Conservation (phyloP, 2,888 invertebrate genomes). For the Omphaloscelis lunosa region DNA sequence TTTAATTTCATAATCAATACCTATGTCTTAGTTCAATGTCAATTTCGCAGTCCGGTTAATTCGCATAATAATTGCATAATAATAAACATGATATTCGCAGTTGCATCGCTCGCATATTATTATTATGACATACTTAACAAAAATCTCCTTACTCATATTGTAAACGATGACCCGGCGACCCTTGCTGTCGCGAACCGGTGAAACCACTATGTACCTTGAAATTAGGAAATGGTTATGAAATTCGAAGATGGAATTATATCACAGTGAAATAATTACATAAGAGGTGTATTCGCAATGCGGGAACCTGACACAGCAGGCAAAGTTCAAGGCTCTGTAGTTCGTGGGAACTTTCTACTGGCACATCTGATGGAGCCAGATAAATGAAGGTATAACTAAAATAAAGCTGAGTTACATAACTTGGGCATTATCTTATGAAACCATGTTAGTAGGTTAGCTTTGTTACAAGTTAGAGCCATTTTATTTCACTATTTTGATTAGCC, state of each 20-base stretch:
- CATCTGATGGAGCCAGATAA: conserved; percentile 42
- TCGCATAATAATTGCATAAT: conserved; percentile 36
- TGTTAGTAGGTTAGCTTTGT: conserved; percentile 72
- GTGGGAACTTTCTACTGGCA: conserved; percentile 73
- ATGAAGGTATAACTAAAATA: conserved; percentile 55
- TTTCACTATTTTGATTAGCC: conserved; percentile 45
- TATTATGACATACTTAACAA: conserved; percentile 63
- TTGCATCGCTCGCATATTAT: conserved; percentile 57
- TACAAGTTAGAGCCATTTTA: conserved; percentile 55
- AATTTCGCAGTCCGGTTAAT: conserved; percentile 53
- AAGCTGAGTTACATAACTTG: conserved; percentile 62
- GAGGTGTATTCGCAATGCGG: conserved; percentile 66
- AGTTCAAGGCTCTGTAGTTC: conserved; percentile 73
- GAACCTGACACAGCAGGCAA: conserved; percentile 46
- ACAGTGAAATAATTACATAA: conserved; percentile 63
- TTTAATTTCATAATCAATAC: conserved; percentile 19
- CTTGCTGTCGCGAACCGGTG: conserved; percentile 93
- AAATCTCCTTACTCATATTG: conserved; percentile 89
- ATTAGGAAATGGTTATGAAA: conserved; percentile 78
- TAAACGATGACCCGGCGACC: conserved; percentile 94
- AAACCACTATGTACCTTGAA: conserved; percentile 93
- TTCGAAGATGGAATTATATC: conserved; percentile 75
- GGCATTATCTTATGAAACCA: conserved; percentile 68
- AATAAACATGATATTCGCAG: conserved; percentile 52
- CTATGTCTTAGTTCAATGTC: conserved; percentile 12